These are phyloP conservation scores for Graphium colonna DNA, from an alignment of 2,888 invertebrate species.

Conservation along the genomic window DNA sequence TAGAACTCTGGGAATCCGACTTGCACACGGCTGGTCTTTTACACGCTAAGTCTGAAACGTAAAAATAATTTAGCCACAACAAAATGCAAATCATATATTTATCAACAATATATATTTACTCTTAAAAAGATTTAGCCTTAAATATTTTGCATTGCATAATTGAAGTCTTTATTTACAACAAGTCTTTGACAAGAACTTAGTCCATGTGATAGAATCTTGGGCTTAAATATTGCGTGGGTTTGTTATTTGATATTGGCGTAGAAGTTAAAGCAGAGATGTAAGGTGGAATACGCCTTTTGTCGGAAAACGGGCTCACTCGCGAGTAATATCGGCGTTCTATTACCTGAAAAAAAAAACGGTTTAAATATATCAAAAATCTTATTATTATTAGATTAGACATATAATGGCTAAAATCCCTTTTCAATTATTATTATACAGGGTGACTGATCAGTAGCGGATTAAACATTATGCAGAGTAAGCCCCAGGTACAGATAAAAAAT, in stretches of 20 bases:
- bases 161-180: neutral
- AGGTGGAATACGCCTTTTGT: slow-evolving; percentile 69
- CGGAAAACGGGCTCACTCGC: slow-evolving; percentile 71
- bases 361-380: slow-evolving; percentile 6
- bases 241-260: slow-evolving; percentile 59
- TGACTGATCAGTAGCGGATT: too few species aligned
- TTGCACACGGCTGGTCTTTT: too few species aligned
- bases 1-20: too few species aligned
- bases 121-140: neutral
- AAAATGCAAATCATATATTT: too few species aligned
- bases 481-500: too few species aligned
- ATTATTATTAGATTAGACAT: neutral
- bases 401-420: neutral
- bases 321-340: slow-evolving; percentile 78
- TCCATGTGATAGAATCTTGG: slow-evolving; percentile 81
- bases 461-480: too few species aligned
- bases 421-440: neutral
- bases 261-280: slow-evolving; percentile 61
- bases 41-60: too few species aligned
- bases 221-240: slow-evolving; percentile 70
- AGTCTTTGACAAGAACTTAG: slow-evolving; percentile 34
- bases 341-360: slow-evolving; percentile 61
- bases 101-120: neutral
- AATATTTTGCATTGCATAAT: neutral
- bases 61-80: too few species aligned